Evolutionary conservation across 2,888 invertebrate species (phyloP), one percentile per base, ranked within the genome.

Genomic region (Heliconius aoede): DNA sequence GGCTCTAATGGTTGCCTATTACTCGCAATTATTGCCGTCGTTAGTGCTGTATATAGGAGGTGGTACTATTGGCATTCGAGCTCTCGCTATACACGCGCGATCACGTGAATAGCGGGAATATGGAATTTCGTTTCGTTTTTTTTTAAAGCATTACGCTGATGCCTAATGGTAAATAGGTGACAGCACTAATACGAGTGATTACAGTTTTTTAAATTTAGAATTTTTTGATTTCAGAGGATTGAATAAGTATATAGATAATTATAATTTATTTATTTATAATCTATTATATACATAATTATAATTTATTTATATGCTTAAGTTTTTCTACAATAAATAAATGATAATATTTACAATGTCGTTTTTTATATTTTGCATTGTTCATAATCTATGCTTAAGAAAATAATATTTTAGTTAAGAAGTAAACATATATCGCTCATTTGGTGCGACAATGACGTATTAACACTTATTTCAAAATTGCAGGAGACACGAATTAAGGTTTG

Each of bases 1-100:
- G 32, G 60, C 68, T 64, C 40, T 78, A 80, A 79, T 76, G 74
- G 78, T n/a, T 69, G 60, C 62, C 61, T 69, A 69, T 69, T 28
- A 30, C 8, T 11, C 32, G 58, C 36, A 36, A 58, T 72, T 60
- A 72, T 72, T 72, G 72, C 72, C 55, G 58, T 72, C 58, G 72
- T 72, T 72, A 72, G 72, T 72, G 72, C 4, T 40, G 72, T 72
- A 72, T 72, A n/a, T n/a, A n/a, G n/a, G n/a, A 36, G 72, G 72
- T 5, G 36, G 60, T 72, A 36, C 60, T 72, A 40, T 72, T 60
- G 30, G 60, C 24, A 36, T 58, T 60, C 15, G n/a, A 72, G 72
- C 60, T 72, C 72, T 72, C 58, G n/a, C 32, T 15, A 72, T 36
- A 24, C 58, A 72, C 26, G 36, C 36, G 51, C 15, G 13, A 40